Evolutionary conservation across 2,888 invertebrate genomes (phyloP), one percentile per base, ranked within the genome.

Genomic region (Cosmopolites sordidus): DNA sequence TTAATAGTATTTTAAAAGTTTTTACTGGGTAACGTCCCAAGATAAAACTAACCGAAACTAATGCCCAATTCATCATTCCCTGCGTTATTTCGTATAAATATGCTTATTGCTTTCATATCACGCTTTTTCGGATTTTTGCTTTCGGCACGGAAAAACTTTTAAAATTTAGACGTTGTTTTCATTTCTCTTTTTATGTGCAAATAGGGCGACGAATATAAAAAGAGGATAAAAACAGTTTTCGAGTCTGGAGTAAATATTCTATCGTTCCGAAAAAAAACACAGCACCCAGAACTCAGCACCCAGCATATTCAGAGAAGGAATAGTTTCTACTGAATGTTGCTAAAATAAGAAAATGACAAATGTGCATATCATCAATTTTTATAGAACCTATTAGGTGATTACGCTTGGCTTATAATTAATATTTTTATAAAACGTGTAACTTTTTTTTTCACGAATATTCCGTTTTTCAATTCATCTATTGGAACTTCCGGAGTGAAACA

Each of bases 111-210:
- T 5, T 33, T 33, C 33, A n/a, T 11, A 33, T 33, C 33, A 33
- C 33, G 33, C 33, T 33, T 12, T 11, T 12, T 33, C 33, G 33
- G 33, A 33, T 33, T 33, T 33, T 33, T 33, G 33, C 33, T 12
- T 2, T 33, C 3, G 33, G 33, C 12, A 12, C 33, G 33, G 33
- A n/a, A 33, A 33, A 33, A 33, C 33, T 33, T 33, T 33, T 33
- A 33, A 33, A 33, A 33, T 33, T 33, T 33, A 33, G 33, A 12
- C 33, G 12, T 33, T 33, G 33, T 33, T 33, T 33, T 33, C 33
- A 33, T 33, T 33, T 33, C 33, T 33, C 33, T 33, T 33, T 33
- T 33, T 33, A 33, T 33, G 33, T 33, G 33, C 33, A 33, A 33
- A 33, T 33, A 33, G 33, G 12, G 3, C 33, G 33, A 4, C 33